Conservation (phyloP, 1,140 invertebrate genomes). For the Eupeodes corollae region DNA sequence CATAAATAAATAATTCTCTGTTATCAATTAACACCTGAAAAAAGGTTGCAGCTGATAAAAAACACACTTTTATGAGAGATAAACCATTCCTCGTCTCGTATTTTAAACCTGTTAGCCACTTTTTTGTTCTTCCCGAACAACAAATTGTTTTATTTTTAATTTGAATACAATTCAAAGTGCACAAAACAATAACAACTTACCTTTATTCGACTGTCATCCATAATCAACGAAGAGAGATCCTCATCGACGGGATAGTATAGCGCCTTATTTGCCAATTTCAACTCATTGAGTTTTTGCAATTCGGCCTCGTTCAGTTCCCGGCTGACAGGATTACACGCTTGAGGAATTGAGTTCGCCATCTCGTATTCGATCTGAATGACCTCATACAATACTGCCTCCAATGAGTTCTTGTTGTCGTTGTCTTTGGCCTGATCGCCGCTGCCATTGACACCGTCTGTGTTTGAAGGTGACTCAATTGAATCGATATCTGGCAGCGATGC, state of each 20-base stretch:
- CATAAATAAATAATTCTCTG: no score
- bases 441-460: neutral
- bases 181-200: constrained; percentile 29
- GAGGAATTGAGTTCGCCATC: constrained; percentile 21
- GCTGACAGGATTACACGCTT: constrained; percentile 38
- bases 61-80: no score
- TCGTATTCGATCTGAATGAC: constrained; percentile 75
- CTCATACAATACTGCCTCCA: constrained; percentile 69
- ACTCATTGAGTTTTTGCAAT: constrained; percentile 66
- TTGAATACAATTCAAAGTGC: no score
- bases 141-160: no score
- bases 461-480: neutral
- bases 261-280: constrained; percentile 73
- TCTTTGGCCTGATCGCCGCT: neutral
- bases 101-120: no score
- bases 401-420: constrained; percentile 42
- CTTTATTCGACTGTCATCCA: constrained; percentile 48
- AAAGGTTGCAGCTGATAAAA: no score
- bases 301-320: constrained; percentile 71
- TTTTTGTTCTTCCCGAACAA: no score
- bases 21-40: no score
- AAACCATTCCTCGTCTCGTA: no score
- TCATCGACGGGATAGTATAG: constrained; percentile 69
- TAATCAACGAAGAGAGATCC: constrained; percentile 57
- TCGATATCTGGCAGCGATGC: neutral